Evolutionary conservation across 1,140 invertebrate genomes (phyloP).

Genomic region (Trichonephila clavipes): DNA sequence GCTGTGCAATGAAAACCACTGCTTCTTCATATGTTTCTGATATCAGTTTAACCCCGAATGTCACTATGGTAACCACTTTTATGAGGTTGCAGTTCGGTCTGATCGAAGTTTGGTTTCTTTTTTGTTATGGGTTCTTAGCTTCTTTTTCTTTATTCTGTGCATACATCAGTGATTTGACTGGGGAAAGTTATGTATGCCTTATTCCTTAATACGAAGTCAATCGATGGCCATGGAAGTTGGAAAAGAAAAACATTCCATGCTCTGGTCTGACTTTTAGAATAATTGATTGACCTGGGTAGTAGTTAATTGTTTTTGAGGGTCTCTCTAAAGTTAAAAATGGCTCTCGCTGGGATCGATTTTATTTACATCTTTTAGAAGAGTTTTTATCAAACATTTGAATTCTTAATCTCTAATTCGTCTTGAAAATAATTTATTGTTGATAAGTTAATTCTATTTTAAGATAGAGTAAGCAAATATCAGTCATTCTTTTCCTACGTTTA

Average conservation of each 20-base stretch:
- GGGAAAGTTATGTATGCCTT: neutral
- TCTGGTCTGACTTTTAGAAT: neutral
- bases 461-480: too few relatives aligned
- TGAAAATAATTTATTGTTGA: too few relatives aligned
- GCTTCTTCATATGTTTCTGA: conserved; percentile 19
- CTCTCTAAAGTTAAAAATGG: neutral
- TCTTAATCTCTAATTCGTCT: too few relatives aligned
- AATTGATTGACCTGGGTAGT: neutral
- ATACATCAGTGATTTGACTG: conserved; percentile 9
- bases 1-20: conserved; percentile 32
- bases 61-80: conserved; percentile 46
- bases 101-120: neutral
- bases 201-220: neutral
- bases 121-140: neutral
- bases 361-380: neutral
- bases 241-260: neutral
- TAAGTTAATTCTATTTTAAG: too few relatives aligned
- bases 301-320: neutral
- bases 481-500: too few relatives aligned
- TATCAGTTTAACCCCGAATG: conserved; percentile 24
- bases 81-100: neutral
- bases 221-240: neutral
- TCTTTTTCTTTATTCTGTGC: neutral
- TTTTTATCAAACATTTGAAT: too few relatives aligned
- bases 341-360: neutral